Evolutionary conservation across 2,888 invertebrate genomes (phyloP).

Genomic region (Caenorhabditis sulstoni): DNA sequence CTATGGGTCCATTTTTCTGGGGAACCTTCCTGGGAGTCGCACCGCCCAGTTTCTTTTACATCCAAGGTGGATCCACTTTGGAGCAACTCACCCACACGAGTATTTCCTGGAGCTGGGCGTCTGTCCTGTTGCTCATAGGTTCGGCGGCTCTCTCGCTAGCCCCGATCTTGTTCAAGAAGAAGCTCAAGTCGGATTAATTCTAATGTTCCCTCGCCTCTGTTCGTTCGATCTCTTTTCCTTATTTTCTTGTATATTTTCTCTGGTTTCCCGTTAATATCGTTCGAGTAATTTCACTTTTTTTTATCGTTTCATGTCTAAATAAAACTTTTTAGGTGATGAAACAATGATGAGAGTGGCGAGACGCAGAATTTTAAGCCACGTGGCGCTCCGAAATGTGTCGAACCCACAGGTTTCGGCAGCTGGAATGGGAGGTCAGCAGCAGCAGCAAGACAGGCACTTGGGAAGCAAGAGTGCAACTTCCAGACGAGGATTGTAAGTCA

Average conservation of each 20-base stretch:
- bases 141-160: slow-evolving; percentile 90
- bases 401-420: not conserved
- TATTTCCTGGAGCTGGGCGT: slow-evolving; percentile 84
- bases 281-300: not conserved
- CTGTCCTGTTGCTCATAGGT: slow-evolving; percentile 83
- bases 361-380: slow-evolving; percentile 10
- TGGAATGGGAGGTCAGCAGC: slow-evolving; percentile 1
- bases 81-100: slow-evolving; percentile 92
- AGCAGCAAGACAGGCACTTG: slow-evolving; percentile 11
- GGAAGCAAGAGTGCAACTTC: slow-evolving; percentile 21
- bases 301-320: slow-evolving; percentile 7
- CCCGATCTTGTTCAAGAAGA: slow-evolving; percentile 87
- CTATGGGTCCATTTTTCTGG: slow-evolving; percentile 91
- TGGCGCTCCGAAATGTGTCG: slow-evolving; percentile 4
- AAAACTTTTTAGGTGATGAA: slow-evolving; percentile 53
- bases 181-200: slow-evolving; percentile 56
- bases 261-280: not conserved
- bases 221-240: slow-evolving; percentile 3
- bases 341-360: slow-evolving; percentile 53
- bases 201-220: too few relatives aligned
- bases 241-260: slow-evolving; percentile 1
- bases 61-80: slow-evolving; percentile 96
- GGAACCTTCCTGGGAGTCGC: slow-evolving; percentile 98
- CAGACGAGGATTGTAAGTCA: slow-evolving; percentile 39
- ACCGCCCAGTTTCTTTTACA: slow-evolving; percentile 96